Evolutionary conservation across 2,888 invertebrate genomes (phyloP), one percentile per base, ranked within the genome.

Genomic region (Chloroclystis v-ata): DNA sequence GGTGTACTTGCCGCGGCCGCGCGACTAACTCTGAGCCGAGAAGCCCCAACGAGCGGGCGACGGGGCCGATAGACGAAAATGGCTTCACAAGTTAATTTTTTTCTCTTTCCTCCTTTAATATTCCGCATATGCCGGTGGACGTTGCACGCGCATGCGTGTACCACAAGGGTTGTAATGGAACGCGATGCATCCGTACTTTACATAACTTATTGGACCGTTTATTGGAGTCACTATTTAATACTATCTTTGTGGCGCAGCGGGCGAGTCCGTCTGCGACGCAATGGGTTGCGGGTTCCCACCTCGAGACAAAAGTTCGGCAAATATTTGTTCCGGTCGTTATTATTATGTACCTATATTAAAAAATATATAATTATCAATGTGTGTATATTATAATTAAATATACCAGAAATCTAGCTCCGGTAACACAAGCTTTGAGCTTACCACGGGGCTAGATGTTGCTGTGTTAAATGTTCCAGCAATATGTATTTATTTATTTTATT

Each of bases 41-140:
- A 78, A 79, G 72, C 77, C 79, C 76, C 65, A 40, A 76, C 74
- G 63, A 73, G 76, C 78, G 76, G 42, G 78, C 73, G 81, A 78
- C 81, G 84, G 80, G 83, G 75, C 76, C 76, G 81, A 82, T 82
- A 82, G 82, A 86, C 86, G 85, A 85, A 87, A 87, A 87, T 86
- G 87, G 87, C 86, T 87, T 86, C 86, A 86, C 86, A 83, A 87
- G 83, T 86, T 80, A 85, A 85, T 85, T 86, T 87, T 85, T 87
- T 86, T 87, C 87, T 87, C 87, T 87, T 87, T 87, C 87, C 82
- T 87, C 78, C 87, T 86, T 84, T 86, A 86, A 86, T 86, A 85
- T 83, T 84, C 83, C 86, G 87, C 86, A 87, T 87, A 87, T 86
- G 86, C 82, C 80, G 77, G 73, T 66, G 73, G 72, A 50, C 76